Conservation (phyloP, 2,888 invertebrate species). For the Melanophora roralis region DNA sequence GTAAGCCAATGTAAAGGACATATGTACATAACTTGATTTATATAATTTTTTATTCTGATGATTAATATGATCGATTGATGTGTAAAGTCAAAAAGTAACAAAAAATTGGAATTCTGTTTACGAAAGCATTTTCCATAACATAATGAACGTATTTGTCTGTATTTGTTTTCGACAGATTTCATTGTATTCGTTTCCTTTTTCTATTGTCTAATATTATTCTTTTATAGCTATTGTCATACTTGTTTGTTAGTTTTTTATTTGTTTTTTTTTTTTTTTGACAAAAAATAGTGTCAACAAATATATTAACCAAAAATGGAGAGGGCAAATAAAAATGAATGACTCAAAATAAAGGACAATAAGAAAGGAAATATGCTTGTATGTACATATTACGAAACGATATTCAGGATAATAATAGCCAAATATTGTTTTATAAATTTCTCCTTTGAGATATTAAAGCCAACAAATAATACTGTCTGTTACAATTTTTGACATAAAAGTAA, state of each 20-base stretch:
- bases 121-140: no score
- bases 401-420: slow-evolving; percentile 18
- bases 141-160: no score
- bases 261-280: background rate
- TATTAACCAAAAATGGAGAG: slow-evolving; percentile 41
- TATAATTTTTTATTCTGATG: no score
- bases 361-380: background rate
- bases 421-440: slow-evolving; percentile 34
- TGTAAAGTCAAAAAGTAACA: no score
- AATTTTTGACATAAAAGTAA: slow-evolving; percentile 9
- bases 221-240: slow-evolving; percentile 27
- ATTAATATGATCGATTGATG: no score
- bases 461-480: slow-evolving; percentile 45
- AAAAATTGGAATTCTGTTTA: no score
- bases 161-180: background rate
- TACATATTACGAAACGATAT: background rate
- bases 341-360: background rate
- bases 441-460: slow-evolving; percentile 20
- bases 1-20: no score
- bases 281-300: slow-evolving; percentile 46
- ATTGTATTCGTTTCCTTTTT: slow-evolving; percentile 14
- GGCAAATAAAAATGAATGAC: slow-evolving; percentile 24
- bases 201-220: slow-evolving; percentile 27
- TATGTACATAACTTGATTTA: no score
- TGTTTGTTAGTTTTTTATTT: background rate